These are phyloP conservation scores for Spodoptera littoralis DNA, from an alignment of 2,888 invertebrate species.

Conservation along the genomic window DNA sequence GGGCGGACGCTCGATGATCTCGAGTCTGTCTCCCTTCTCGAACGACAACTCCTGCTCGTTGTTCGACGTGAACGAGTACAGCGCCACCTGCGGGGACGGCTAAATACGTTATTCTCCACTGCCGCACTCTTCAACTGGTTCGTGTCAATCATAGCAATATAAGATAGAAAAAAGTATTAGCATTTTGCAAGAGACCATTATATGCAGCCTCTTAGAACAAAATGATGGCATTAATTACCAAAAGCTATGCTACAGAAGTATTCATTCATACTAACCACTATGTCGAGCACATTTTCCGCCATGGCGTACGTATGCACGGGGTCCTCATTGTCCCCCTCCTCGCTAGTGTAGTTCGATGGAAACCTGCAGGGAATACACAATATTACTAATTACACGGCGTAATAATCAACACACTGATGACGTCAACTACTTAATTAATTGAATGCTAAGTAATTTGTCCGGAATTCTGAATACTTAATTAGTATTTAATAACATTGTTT, in stretches of 20 bases:
- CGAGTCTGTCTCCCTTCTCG: conserved; percentile 98
- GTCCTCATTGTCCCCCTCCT: conserved; percentile 95
- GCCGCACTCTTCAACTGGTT: too few species aligned
- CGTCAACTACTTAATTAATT: neutral
- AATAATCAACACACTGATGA: conserved; percentile 2
- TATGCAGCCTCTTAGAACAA: neutral
- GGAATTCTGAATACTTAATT: too few species aligned
- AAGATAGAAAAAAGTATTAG: neutral
- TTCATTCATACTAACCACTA: conserved; percentile 90
- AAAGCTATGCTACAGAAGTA: neutral
- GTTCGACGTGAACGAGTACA: conserved; percentile 97
- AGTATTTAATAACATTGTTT: too few species aligned
- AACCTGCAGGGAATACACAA: conserved; percentile 91
- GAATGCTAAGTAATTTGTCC: too few species aligned
- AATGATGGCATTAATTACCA: too few species aligned
- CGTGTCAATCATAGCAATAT: too few species aligned
- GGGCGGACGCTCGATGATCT: conserved; percentile 98
- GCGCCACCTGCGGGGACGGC: conserved; percentile 90
- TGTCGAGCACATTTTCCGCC: conserved; percentile 98
- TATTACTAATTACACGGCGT: too few species aligned
- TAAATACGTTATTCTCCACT: conserved; percentile 14
- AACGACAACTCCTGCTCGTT: conserved; percentile 98
- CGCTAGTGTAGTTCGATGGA: conserved; percentile 99
- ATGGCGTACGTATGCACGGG: conserved; percentile 97
- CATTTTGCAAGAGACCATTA: neutral